phyloP scores from a whole-genome alignment of 2,797 vertebrate species.

The Rallus crepitans region DNA sequence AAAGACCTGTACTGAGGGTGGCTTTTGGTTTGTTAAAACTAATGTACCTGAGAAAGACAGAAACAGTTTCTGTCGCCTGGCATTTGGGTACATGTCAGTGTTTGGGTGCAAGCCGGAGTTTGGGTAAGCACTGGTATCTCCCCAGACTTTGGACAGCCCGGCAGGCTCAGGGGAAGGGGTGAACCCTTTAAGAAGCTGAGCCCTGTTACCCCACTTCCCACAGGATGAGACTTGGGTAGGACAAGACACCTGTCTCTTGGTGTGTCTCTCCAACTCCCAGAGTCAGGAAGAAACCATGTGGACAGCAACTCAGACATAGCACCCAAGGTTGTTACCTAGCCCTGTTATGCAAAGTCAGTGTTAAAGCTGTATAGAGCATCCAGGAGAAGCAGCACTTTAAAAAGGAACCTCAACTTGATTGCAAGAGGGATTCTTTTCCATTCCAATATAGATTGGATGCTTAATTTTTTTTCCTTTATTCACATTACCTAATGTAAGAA shows the following conservation, averaged over 20 bases:
- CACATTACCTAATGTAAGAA: neutral
- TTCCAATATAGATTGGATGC: neutral
- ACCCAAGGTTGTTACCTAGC: neutral
- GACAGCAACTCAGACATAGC: neutral
- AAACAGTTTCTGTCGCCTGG: neutral
- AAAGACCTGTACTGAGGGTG: neutral
- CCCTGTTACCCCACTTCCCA: neutral
- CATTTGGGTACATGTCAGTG: fast-evolving
- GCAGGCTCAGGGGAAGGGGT: neutral
- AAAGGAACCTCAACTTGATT: neutral
- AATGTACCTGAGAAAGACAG: fast-evolving
- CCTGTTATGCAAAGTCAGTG: neutral
- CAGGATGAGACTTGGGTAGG: neutral
- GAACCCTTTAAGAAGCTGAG: neutral
- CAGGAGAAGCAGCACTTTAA: neutral
- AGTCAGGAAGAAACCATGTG: neutral
- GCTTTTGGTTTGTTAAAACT: neutral
- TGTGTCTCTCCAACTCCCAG: neutral
- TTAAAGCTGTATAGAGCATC: neutral
- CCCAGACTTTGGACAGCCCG: neutral
- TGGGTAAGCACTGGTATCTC: neutral
- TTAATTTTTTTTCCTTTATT: neutral
- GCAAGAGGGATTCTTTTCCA: neutral
- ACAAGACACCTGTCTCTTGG: neutral
- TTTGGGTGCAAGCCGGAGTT: fast-evolving